These are phyloP conservation scores for Bombus confusus DNA, from an alignment of 1,140 invertebrate species.

Conservation along the genomic window DNA sequence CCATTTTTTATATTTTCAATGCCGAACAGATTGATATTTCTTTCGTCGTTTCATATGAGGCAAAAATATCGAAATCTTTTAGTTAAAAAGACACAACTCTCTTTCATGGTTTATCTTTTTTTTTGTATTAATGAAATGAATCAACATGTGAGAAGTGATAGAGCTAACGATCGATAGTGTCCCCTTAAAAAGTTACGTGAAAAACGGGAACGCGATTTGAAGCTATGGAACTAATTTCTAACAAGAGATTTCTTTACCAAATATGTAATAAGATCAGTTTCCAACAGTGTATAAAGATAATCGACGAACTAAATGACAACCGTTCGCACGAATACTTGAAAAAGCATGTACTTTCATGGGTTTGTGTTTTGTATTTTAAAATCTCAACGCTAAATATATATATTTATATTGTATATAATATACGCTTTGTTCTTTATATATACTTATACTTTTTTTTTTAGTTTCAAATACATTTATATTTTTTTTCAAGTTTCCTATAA, in stretches of 20 bases:
- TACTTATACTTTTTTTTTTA: slow-evolving; percentile 32
- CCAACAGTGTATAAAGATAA: slow-evolving; percentile 42
- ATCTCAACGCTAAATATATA: slow-evolving; percentile 74
- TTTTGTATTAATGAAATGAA: not conserved
- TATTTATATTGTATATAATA: slow-evolving; percentile 63
- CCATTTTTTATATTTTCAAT: not conserved
- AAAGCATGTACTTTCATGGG: slow-evolving; percentile 82
- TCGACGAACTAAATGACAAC: slow-evolving; percentile 60
- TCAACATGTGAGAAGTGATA: not conserved
- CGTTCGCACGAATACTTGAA: slow-evolving; percentile 68
- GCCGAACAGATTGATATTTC: slow-evolving; percentile 56
- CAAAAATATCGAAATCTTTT: slow-evolving; percentile 18
- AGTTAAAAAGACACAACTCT: not conserved
- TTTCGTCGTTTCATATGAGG: slow-evolving; percentile 24
- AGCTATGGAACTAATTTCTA: slow-evolving; percentile 10
- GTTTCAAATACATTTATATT: slow-evolving; percentile 56
- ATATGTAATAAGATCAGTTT: not conserved
- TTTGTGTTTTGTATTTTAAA: slow-evolving; percentile 79
- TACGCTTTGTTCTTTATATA: slow-evolving; percentile 70
- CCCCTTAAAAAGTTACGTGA: slow-evolving; percentile 10
- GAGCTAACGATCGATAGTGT: not conserved
- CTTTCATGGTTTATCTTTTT: not conserved
- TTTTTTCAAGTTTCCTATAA: slow-evolving; percentile 35
- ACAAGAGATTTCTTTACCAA: not conserved
- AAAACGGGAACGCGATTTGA: not conserved